phyloP scores from a whole-genome alignment of 2,113 vertebrate species.

The Periophthalmodon schlosseri region DNA sequence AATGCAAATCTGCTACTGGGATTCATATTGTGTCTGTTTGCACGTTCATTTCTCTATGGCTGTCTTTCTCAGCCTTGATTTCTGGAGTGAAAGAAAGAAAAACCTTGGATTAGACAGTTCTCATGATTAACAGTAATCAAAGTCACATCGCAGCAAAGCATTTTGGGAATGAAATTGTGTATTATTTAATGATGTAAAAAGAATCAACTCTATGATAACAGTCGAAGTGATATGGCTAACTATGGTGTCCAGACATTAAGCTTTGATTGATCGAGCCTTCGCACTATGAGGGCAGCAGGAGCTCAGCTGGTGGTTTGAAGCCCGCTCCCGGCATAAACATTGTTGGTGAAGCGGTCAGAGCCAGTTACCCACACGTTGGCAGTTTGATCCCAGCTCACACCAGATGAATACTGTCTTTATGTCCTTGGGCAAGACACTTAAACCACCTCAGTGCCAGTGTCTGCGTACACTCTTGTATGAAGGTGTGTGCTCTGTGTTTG shows the following conservation, averaged over 20 bases:
- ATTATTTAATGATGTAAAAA: not conserved
- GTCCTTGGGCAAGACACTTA: no score
- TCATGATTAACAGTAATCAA: slow-evolving; percentile 49
- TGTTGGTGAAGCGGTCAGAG: no score
- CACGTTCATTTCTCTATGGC: slow-evolving; percentile 29
- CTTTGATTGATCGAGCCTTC: not conserved
- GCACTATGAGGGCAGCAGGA: no score
- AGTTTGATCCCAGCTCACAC: no score
- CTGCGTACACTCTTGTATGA: no score
- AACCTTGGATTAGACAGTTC: slow-evolving; percentile 57
- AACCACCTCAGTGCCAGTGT: no score
- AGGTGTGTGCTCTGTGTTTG: no score
- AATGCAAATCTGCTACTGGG: slow-evolving; percentile 74
- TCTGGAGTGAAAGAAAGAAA: slow-evolving; percentile 18
- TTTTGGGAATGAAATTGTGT: slow-evolving; percentile 15
- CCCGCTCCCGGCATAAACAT: no score
- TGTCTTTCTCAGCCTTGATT: slow-evolving; percentile 27
- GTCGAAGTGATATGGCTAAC: slow-evolving; percentile 14
- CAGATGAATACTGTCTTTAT: no score
- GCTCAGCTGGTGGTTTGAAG: no score
- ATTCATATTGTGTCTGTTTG: slow-evolving; percentile 39
- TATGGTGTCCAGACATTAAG: not conserved
- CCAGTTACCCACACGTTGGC: no score
- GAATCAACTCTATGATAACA: slow-evolving; percentile 40
- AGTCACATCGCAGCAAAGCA: slow-evolving; percentile 45